Evolutionary conservation across 2,888 invertebrate genomes (phyloP).

Genomic region (Xylophagus ater): DNA sequence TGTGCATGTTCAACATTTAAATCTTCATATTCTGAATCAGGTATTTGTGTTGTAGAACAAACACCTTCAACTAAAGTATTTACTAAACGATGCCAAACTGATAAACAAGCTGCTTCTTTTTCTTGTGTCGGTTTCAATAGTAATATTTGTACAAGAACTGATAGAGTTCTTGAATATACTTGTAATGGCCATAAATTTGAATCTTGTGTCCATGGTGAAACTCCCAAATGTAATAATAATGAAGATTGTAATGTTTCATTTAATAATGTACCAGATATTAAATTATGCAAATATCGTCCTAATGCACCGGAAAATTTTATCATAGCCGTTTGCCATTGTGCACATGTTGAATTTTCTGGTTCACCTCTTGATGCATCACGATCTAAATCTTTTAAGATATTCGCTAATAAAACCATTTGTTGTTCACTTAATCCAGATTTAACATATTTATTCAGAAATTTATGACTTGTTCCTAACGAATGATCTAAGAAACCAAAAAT

Average conservation of each 20-base stretch:
- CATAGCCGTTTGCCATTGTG: conserved; percentile 38
- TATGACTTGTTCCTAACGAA: conserved; percentile 48
- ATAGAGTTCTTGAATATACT: conserved; percentile 65
- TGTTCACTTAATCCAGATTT: conserved; percentile 65
- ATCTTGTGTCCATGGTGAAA: conserved; percentile 59
- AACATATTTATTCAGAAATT: conserved; percentile 52
- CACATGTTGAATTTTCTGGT: conserved; percentile 42
- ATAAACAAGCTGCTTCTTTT: conserved; percentile 79
- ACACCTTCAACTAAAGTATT: conserved; percentile 83
- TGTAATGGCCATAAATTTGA: conserved; percentile 64
- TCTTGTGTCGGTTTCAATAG: conserved; percentile 70
- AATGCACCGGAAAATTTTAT: conserved; percentile 37
- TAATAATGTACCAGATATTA: conserved; percentile 60
- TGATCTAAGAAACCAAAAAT: conserved; percentile 78
- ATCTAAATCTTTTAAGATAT: conserved; percentile 82
- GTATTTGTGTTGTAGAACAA: conserved; percentile 24
- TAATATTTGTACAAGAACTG: conserved; percentile 75
- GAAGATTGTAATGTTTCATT: conserved; percentile 58
- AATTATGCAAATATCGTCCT: conserved; percentile 46
- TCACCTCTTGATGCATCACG: conserved; percentile 78
- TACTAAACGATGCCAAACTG: conserved; percentile 84
- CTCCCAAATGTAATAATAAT: conserved; percentile 59
- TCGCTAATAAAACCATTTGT: conserved; percentile 78
- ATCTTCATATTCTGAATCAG: conserved; percentile 47
- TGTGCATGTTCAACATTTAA: conserved; percentile 94